These are phyloP conservation scores for Indri indri DNA, from an alignment of 2,113 vertebrate species.

Conservation along the genomic window DNA sequence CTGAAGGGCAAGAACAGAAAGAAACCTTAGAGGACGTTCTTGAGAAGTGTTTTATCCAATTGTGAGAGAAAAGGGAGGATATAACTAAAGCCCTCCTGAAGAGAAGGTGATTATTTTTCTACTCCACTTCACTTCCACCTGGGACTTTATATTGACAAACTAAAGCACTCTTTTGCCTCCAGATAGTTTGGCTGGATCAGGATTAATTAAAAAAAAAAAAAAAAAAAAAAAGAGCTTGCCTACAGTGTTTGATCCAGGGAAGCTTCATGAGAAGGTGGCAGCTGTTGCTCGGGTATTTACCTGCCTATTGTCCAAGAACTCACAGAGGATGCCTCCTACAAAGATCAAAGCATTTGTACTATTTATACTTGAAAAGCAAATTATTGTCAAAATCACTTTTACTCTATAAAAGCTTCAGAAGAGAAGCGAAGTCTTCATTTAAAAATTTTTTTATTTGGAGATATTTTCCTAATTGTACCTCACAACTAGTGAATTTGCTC, in stretches of 20 bases:
- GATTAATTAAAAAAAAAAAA: neutral
- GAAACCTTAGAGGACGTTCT: neutral
- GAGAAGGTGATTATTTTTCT: neutral
- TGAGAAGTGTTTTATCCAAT: neutral
- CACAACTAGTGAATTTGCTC: constrained; percentile 2
- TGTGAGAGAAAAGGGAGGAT: neutral
- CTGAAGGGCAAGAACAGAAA: neutral
- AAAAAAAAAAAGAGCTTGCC: neutral
- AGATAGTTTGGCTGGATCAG: constrained; percentile 52
- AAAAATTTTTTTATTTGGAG: neutral
- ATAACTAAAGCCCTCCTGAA: neutral
- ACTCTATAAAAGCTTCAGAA: neutral
- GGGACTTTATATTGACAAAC: constrained; percentile 36
- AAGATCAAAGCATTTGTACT: constrained; percentile 53
- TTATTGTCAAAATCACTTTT: constrained; percentile 38
- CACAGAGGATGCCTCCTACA: constrained; percentile 27
- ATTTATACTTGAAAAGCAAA: constrained; percentile 20
- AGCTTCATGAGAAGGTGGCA: constrained; percentile 53
- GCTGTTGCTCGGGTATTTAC: constrained; percentile 49
- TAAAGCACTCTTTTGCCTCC: constrained; percentile 40
- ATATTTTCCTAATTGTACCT: neutral
- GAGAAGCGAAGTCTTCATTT: neutral
- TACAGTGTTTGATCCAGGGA: constrained; percentile 44
- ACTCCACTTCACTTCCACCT: neutral
- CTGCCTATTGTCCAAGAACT: constrained; percentile 59